Conservation (phyloP, 2,797 vertebrate genomes). For the Neostethus bicornis region DNA sequence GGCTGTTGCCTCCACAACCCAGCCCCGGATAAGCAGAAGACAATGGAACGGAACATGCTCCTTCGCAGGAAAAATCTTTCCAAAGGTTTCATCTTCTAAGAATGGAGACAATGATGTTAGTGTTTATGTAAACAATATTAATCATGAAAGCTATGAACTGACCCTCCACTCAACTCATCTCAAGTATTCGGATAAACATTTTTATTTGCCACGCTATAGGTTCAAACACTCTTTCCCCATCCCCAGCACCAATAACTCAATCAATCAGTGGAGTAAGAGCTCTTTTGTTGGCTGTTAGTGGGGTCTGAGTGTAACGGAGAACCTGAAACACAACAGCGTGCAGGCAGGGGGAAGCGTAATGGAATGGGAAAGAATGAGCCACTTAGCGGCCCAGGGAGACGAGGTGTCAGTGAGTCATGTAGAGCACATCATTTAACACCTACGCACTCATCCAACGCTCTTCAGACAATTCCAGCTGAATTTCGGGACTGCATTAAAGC, state of each 20-base stretch:
- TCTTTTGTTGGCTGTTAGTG: constrained; percentile 31
- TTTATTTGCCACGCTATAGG: constrained; percentile 10
- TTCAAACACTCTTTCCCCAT: constrained; percentile 24
- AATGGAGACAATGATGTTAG: not conserved
- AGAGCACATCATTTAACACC: constrained; percentile 73
- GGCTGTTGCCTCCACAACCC: no score
- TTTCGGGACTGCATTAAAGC: constrained; percentile 78
- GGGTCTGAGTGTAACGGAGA: constrained; percentile 31
- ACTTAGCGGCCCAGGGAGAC: constrained; percentile 71
- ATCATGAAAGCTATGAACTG: not conserved
- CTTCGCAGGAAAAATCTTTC: no score
- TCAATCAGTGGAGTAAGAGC: constrained; percentile 38
- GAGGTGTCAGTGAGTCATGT: constrained; percentile 67
- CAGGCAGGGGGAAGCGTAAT: constrained; percentile 41
- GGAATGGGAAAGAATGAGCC: constrained; percentile 61
- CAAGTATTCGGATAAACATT: constrained; percentile 15
- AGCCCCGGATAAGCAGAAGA: no score
- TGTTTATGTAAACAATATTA: constrained; percentile 6
- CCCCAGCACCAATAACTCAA: constrained; percentile 31
- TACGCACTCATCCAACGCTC: constrained; percentile 69
- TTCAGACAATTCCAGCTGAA: constrained; percentile 70
- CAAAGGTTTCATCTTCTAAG: no score
- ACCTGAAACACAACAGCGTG: constrained; percentile 14
- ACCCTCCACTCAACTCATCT: not conserved
- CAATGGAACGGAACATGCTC: no score